Percentiles rank a stretch among this genome's conserved stretches.
Conservation (phyloP, 1,140 invertebrate genomes). For the Caerostris darwini region DNA sequence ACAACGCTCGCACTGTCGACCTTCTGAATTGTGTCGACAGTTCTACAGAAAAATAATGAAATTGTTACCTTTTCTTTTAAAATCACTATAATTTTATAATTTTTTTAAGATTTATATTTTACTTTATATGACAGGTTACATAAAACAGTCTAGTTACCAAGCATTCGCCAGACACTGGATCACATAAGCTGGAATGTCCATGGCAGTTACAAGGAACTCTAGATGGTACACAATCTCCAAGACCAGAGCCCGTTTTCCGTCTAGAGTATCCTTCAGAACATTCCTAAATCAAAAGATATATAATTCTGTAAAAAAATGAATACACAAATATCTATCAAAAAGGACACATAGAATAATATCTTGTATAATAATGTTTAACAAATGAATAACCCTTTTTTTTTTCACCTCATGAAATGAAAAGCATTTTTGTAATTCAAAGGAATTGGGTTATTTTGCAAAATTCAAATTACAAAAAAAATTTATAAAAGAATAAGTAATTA, state of each 20-base stretch:
- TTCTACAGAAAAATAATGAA: conserved; percentile 68
- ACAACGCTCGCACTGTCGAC: conserved; percentile 86
- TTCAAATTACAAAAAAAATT: no score
- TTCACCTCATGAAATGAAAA: not conserved
- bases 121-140: not conserved
- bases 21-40: conserved; percentile 85
- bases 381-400: not conserved
- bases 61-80: not conserved
- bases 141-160: conserved; percentile 71
- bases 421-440: not conserved
- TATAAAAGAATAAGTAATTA: no score
- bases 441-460: not conserved
- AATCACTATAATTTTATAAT: not conserved
- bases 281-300: conserved; percentile 83
- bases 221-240: conserved; percentile 88
- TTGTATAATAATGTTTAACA: not conserved
- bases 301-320: not conserved
- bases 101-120: no score
- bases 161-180: conserved; percentile 79
- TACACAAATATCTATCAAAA: not conserved
- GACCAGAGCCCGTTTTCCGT: conserved; percentile 87
- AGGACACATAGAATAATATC: no score
- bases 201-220: conserved; percentile 81
- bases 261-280: conserved; percentile 92
- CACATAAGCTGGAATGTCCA: conserved; percentile 80